phyloP scores from a whole-genome alignment of 2,888 invertebrate genomes.

The Sinohyriopsis cumingii region DNA sequence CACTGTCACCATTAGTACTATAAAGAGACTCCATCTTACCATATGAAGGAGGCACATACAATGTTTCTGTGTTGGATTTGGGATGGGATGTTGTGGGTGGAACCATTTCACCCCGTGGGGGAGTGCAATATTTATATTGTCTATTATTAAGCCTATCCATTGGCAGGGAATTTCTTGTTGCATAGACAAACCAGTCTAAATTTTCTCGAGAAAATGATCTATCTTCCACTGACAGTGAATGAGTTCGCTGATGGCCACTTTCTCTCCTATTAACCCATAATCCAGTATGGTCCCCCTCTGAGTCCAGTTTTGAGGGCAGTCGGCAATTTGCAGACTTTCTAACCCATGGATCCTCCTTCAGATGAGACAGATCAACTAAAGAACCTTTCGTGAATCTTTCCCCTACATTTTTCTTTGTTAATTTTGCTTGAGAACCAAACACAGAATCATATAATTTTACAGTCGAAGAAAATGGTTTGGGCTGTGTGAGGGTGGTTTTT shows the following conservation, averaged over 20 bases:
- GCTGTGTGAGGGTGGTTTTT: constrained; percentile 34
- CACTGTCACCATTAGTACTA: constrained; percentile 20
- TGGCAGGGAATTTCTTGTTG: constrained; percentile 56
- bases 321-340: constrained; percentile 7
- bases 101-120: constrained; percentile 37
- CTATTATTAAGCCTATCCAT: constrained; percentile 31
- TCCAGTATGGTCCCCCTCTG: no score
- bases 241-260: constrained; percentile 22
- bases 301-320: no score
- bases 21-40: constrained; percentile 9
- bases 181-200: constrained; percentile 61
- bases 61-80: constrained; percentile 8
- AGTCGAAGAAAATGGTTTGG: constrained; percentile 36
- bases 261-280: no score
- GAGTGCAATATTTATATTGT: constrained; percentile 40
- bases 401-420: constrained; percentile 41
- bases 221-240: constrained; percentile 32
- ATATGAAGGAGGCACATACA: constrained; percentile 18
- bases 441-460: constrained; percentile 28
- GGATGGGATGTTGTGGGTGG: constrained; percentile 13
- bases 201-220: constrained; percentile 42
- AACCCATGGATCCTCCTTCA: constrained; percentile 57
- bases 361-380: constrained; percentile 41
- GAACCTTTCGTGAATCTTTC: constrained; percentile 51
- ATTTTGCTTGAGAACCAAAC: constrained; percentile 34